Evolutionary conservation across 2,113 vertebrate genomes (phyloP).

Genomic region (Bufo gargarizans): DNA sequence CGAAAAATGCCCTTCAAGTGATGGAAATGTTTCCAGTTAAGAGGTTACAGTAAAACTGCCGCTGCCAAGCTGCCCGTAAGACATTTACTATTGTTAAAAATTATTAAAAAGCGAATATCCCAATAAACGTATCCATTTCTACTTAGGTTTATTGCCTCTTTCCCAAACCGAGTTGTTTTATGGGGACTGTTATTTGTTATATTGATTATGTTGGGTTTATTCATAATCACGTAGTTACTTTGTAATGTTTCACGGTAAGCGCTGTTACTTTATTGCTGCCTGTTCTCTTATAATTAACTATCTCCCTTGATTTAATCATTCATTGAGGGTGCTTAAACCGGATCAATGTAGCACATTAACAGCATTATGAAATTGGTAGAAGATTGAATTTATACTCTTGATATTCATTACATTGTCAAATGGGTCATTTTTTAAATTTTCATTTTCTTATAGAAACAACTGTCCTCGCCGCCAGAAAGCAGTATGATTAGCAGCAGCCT

Average conservation of each 20-base stretch:
- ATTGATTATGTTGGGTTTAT: conserved; percentile 39
- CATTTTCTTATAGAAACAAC: conserved; percentile 72
- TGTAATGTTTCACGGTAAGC: background rate
- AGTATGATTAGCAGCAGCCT: conserved; percentile 81
- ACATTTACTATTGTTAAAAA: background rate
- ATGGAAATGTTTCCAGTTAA: background rate
- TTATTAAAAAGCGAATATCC: background rate
- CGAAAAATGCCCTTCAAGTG: background rate
- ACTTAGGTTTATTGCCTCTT: conserved; percentile 8
- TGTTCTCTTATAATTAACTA: conserved; percentile 28
- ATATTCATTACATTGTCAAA: conserved; percentile 16
- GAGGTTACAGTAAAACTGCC: background rate
- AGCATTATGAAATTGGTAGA: conserved; percentile 9
- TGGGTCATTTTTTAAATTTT: background rate
- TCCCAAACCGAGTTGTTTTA: background rate
- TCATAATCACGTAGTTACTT: conserved; percentile 4
- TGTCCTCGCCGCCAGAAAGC: conserved; percentile 71
- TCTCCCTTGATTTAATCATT: conserved; percentile 28
- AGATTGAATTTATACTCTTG: conserved; percentile 7
- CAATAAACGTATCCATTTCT: conserved; percentile 5
- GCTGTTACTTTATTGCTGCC: conserved; percentile 14
- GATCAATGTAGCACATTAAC: conserved; percentile 45
- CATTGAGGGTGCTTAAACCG: background rate
- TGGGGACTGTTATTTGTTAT: conserved; percentile 1
- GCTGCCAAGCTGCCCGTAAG: background rate